phyloP scores from a whole-genome alignment of 2,113 vertebrate species.

The Leiothrix lutea region DNA sequence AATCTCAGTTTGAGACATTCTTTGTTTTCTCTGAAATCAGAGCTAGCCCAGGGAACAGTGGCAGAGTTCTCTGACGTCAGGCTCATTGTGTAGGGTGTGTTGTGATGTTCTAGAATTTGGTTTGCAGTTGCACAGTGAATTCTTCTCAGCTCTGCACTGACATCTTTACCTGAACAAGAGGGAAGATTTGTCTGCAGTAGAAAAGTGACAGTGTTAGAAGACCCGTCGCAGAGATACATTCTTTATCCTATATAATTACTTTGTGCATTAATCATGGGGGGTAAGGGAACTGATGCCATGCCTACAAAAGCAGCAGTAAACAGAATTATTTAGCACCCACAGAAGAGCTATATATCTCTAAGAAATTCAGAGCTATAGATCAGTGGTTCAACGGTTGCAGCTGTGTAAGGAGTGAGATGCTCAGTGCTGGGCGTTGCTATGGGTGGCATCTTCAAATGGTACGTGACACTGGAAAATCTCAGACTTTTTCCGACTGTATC shows the following conservation, averaged over 20 bases:
- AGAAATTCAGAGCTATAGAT: not conserved
- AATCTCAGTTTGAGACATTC: not conserved
- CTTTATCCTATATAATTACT: not conserved
- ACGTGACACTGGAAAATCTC: not conserved
- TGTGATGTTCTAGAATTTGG: not conserved
- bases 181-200: not conserved
- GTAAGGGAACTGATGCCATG: not conserved
- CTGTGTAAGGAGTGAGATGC: not conserved
- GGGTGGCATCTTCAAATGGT: not conserved
- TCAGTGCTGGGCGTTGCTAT: not conserved
- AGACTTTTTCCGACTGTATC: not conserved
- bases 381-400: not conserved
- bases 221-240: not conserved
- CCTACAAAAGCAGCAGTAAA: not conserved
- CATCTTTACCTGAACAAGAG: not conserved
- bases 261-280: not conserved
- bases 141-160: not conserved
- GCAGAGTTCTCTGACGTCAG: not conserved
- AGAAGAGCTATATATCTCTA: not conserved
- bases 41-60: not conserved
- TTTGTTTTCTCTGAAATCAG: constrained; percentile 2
- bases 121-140: not conserved
- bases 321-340: not conserved
- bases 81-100: not conserved
- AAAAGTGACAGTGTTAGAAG: not conserved